A percentile compares a stretch with the other conserved stretches of the same genome.
phyloP scores from a whole-genome alignment of 2,888 invertebrate species.

The Callyntrura sp. region DNA sequence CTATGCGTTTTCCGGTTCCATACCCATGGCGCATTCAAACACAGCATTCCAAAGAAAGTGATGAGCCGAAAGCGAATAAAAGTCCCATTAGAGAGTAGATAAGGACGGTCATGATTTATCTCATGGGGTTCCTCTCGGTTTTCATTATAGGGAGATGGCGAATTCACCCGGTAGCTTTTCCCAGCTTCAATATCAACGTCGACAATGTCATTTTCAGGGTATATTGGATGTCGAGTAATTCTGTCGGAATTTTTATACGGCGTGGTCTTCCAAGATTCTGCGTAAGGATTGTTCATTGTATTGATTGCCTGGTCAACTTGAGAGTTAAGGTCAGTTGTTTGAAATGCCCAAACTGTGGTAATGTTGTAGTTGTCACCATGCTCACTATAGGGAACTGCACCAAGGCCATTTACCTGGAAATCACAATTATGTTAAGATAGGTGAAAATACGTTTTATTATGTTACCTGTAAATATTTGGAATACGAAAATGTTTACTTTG shows the following conservation, averaged over 20 bases:
- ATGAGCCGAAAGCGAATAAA: constrained; percentile 45
- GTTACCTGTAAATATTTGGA: too few relatives aligned
- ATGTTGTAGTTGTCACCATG: constrained; percentile 1
- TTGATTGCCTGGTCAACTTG: constrained; percentile 6
- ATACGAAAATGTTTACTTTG: constrained; percentile 19
- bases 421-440: background rate
- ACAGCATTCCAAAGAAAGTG: constrained; percentile 43
- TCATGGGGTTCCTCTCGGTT: background rate
- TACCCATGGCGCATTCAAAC: constrained; percentile 55
- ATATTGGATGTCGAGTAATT: constrained; percentile 48
- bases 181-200: constrained; percentile 34
- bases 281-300: background rate
- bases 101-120: constrained; percentile 51
- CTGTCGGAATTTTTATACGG: constrained; percentile 2
- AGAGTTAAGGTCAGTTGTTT: background rate
- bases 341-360: constrained; percentile 19
- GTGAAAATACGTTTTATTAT: background rate
- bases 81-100: constrained; percentile 22
- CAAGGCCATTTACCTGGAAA: constrained; percentile 64
- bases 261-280: background rate
- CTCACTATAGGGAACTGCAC: constrained; percentile 1
- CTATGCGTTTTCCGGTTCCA: constrained; percentile 65
- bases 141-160: background rate
- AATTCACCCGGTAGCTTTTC: background rate
- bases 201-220: background rate